phyloP scores from a whole-genome alignment of 2,797 vertebrate species.

The Epinephelus coioides region DNA sequence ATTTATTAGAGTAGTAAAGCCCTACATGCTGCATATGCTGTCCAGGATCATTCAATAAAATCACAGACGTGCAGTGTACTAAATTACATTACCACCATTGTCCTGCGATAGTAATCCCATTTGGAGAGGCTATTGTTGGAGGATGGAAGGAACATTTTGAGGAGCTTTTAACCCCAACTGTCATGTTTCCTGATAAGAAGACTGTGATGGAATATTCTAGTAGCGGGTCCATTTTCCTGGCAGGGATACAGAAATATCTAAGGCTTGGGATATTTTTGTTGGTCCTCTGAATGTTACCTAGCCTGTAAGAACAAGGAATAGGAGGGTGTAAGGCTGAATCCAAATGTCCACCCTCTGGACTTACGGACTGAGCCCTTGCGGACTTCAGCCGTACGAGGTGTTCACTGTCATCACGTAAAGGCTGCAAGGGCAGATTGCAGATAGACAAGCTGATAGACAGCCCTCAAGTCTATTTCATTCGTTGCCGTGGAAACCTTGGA shows the following conservation, averaged over 20 bases:
- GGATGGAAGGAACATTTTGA: slow-evolving; percentile 54
- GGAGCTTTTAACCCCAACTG: slow-evolving; percentile 60
- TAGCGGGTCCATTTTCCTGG: slow-evolving; percentile 35
- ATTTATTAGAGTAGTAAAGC: slow-evolving; percentile 52
- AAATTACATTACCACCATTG: slow-evolving; percentile 64
- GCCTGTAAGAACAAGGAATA: slow-evolving; percentile 24
- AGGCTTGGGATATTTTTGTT: slow-evolving; percentile 22
- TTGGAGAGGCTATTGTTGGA: slow-evolving; percentile 59
- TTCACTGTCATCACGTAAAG: too few relatives aligned
- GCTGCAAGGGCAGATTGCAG: too few relatives aligned
- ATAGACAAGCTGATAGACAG: too few relatives aligned
- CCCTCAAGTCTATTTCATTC: too few relatives aligned
- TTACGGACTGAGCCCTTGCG: too few relatives aligned
- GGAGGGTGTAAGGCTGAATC: background rate
- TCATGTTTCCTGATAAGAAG: slow-evolving; percentile 55
- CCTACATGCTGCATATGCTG: slow-evolving; percentile 33
- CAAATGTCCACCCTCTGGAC: too few relatives aligned
- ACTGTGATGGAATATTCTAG: slow-evolving; percentile 60
- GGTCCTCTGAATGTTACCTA: slow-evolving; percentile 23
- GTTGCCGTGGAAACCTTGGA: too few relatives aligned
- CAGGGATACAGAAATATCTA: slow-evolving; percentile 29
- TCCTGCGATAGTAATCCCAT: slow-evolving; percentile 55
- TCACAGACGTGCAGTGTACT: slow-evolving; percentile 57
- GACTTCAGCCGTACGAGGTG: too few relatives aligned
- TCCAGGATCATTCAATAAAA: slow-evolving; percentile 63